phyloP scores from a whole-genome alignment of 2,888 invertebrate genomes.

The Resseliella maxima region DNA sequence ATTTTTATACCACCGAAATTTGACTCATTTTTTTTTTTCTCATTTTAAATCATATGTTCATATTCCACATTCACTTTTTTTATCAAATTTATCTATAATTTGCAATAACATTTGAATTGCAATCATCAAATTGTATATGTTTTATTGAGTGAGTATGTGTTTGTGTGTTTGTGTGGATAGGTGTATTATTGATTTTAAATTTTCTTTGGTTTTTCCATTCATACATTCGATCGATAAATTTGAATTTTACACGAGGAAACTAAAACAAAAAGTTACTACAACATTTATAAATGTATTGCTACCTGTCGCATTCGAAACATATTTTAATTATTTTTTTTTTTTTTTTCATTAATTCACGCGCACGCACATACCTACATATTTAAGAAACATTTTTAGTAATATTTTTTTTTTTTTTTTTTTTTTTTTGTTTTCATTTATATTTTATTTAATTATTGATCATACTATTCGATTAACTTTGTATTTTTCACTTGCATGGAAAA shows the following conservation, averaged over 20 bases:
- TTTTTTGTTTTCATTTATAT: background rate
- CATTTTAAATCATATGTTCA: no score
- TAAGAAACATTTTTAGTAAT: background rate
- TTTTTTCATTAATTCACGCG: background rate
- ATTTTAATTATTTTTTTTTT: background rate
- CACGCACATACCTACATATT: background rate
- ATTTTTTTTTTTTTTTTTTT: background rate
- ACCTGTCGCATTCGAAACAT: background rate
- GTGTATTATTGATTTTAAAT: background rate
- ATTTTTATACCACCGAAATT: no score
- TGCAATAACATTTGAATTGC: no score
- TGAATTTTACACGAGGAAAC: background rate
- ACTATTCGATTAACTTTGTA: background rate
- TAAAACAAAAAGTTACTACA: slow-evolving; percentile 30
- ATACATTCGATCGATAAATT: background rate
- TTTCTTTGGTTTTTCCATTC: background rate
- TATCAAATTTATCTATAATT: no score
- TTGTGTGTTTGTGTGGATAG: background rate
- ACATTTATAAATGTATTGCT: slow-evolving; percentile 47
- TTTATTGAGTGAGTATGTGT: no score
- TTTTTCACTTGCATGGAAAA: slow-evolving; percentile 45
- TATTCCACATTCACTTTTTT: no score
- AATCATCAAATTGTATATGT: no score
- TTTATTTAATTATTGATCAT: background rate
- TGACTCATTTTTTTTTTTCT: no score